These are phyloP conservation scores for Ophioderma brevispina DNA, from an alignment of 35 echinoderm and acorn worm species.

Conservation along the genomic window DNA sequence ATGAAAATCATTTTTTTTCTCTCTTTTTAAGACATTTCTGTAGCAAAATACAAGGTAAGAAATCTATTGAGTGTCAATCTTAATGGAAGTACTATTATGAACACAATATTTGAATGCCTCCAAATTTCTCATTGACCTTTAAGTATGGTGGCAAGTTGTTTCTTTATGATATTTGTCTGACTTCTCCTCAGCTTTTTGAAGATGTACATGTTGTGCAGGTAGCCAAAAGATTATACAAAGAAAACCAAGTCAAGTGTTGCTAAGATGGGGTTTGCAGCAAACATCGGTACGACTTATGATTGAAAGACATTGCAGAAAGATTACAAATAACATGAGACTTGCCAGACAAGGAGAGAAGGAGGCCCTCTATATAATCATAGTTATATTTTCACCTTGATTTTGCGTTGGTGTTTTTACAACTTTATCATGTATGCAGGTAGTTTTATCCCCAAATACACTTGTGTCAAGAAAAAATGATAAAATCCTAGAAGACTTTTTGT, in stretches of 20 bases:
- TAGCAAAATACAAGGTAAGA: too few relatives aligned
- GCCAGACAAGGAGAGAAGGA: neutral
- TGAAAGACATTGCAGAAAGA: too few relatives aligned
- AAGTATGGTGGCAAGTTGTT: too few relatives aligned
- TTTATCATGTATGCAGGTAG: too few relatives aligned
- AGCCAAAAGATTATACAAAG: conserved; percentile 27
- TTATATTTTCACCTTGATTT: neutral
- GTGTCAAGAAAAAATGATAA: neutral
- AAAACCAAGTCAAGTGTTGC: conserved; percentile 57
- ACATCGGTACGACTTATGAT: conserved; percentile 63
- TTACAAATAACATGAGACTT: neutral
- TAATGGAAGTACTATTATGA: too few relatives aligned
- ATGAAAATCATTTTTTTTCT: too few relatives aligned
- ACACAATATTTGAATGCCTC: too few relatives aligned
- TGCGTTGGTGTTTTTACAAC: neutral
- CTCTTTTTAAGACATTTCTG: too few relatives aligned
- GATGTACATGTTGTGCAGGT: conserved; percentile 29
- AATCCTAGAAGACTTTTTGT: neutral
- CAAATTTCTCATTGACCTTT: too few relatives aligned
- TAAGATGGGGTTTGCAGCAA: conserved; percentile 69
- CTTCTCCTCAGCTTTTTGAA: conserved; percentile 31
- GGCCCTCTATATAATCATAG: too few relatives aligned
- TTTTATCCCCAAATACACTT: too few relatives aligned
- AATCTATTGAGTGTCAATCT: too few relatives aligned
- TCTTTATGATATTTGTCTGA: neutral